Conservation (phyloP, 1,140 invertebrate species). For the Bombus confusus region DNA sequence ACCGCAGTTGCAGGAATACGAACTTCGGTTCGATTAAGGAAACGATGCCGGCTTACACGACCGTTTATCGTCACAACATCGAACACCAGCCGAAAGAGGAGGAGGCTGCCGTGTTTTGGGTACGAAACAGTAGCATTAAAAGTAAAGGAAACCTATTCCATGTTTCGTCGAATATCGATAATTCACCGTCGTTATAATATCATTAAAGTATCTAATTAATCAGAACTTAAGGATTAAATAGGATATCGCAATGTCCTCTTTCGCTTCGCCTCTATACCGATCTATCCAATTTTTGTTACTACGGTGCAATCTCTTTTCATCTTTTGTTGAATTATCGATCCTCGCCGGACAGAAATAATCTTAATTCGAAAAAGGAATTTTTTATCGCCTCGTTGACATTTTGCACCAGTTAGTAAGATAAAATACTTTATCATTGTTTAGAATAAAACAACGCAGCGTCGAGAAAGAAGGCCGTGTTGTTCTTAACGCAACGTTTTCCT, state of each 20-base stretch:
- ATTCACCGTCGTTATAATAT: neutral
- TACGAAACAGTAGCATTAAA: slow-evolving; percentile 60
- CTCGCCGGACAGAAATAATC: neutral
- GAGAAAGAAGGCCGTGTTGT: neutral
- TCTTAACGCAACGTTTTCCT: neutral
- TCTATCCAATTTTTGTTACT: no score
- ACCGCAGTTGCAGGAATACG: neutral
- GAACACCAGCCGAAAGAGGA: slow-evolving; percentile 77
- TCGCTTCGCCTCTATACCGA: neutral
- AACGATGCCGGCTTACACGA: slow-evolving; percentile 77
- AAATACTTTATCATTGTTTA: neutral
- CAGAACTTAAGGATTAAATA: neutral
- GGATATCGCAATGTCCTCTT: neutral
- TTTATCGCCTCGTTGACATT: neutral
- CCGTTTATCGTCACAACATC: slow-evolving; percentile 73
- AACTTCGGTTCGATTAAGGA: slow-evolving; percentile 20
- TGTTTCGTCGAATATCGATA: neutral
- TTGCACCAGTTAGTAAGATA: neutral
- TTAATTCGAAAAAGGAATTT: neutral
- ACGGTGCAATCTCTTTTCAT: neutral
- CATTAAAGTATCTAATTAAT: neutral
- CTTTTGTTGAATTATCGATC: neutral
- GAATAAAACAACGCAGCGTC: neutral
- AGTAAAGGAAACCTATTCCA: neutral
- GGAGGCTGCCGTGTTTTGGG: slow-evolving; percentile 80